Base-by-base conservation (phyloP, 2,888 invertebrate genomes). In the Nysson spinosus region DNA sequence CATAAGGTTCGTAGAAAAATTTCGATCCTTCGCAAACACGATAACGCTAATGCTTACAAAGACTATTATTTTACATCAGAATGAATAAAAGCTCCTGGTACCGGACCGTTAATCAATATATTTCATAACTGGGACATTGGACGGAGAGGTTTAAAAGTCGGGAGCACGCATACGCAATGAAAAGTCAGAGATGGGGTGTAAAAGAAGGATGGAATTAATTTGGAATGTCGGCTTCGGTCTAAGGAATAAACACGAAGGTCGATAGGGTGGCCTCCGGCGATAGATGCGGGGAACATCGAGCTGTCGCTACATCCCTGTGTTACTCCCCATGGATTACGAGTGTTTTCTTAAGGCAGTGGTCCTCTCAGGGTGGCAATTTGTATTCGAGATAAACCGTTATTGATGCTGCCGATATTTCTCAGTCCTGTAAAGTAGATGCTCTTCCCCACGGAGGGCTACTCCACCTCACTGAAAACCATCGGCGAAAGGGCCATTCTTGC, bases 351-450 rank as follows among this genome's bases (percentile, higher is more conserved):
- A 77, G 71, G 77, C 73, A 71, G 69, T 72, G 67, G 54, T 66
- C 61, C 61, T 64, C 68, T 57, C 67, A 42, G 56, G 55, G 64
- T 70, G 71, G 71, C 74, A 81, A 80, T 82, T 82, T 82, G 78
- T 81, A 82, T 78, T 81, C 80, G 63, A 83, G 84, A 84, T 85
- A 84, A 83, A 83, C 82, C 82, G 80, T 82, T 83, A 85, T 83
- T 82, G 84, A 84, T 84, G 83, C 83, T 76, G 69, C 69, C 83
- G 73, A 84, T 85, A 82, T 83, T 83, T 85, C 80, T 79, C 73
- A 78, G 82, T 82, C 83, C 73, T 79, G 72, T 80, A 81, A 84
- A 84, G 81, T 81, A 75, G 78, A 83, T 80, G 81, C 66, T 46
- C 55, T 63, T 49, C 56, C 64, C 70, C 68, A 66, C 57, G 67